Evolutionary conservation across 2,113 vertebrate genomes (phyloP), one percentile per base, ranked within the genome.

Genomic region (Pao palembangensis): DNA sequence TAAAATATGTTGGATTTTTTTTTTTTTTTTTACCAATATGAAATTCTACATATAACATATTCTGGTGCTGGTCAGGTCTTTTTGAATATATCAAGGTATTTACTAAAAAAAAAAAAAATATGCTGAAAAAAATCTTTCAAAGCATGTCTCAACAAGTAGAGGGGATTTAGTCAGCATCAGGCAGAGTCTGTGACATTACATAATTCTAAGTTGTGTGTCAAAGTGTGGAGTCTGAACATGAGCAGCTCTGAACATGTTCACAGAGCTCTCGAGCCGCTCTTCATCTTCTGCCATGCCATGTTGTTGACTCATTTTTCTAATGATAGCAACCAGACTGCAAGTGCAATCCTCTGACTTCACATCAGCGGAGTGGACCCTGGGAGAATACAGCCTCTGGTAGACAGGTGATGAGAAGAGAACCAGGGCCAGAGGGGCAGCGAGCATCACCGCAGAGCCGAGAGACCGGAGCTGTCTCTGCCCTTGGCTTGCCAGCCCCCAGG

Each of bases 381-480:
- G 79, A 70, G 71, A 68, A 64, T 65, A 50, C 28, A 16, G 73
- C 74, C 74, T 47, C 41, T 3, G 2, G 77, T 49, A 66, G 76
- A 73, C 75, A 76, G 73, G 60, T 78, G 83, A 84, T 76, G 66
- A 67, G 67, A 77, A 69, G 79, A 69, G 46, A 51, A 55, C 61
- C 55, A 23, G 60, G 79, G 75, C 79, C 73, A 73, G 82, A 64
- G 75, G 83, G 71, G 73, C 69, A 12, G 61, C 71, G 64, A 81
- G 73, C 59, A 16, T 84, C 78, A 72, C 66, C 41, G 4, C 66
- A 67, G 81, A 79, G 66, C 68, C 23, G 57, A 69, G 47, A 66
- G 62, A 21, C 64, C 79, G 76, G 57, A 59, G 83, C 81, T 89
- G 84, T 90, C 88, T 84, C 80, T 86, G 79, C 69, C 61, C 68